phyloP scores from a whole-genome alignment of 2,113 vertebrate genomes.

The Rhynchomys soricoides region DNA sequence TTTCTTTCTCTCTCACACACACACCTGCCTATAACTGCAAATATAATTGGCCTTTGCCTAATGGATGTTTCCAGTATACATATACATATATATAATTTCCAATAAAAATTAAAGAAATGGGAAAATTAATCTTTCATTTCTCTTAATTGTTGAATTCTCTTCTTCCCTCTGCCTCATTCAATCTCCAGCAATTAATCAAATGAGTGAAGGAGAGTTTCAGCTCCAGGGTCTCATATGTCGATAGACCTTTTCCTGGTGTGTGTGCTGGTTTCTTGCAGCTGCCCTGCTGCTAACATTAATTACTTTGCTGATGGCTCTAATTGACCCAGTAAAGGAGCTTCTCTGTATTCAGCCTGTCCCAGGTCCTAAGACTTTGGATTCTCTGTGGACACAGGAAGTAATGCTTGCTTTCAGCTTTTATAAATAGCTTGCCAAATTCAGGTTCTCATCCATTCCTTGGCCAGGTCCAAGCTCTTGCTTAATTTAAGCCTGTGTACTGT shows the following conservation, averaged over 20 bases:
- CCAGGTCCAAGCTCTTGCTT: background rate
- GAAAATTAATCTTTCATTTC: slow-evolving; percentile 24
- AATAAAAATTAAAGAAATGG: slow-evolving; percentile 26
- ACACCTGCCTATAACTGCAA: background rate
- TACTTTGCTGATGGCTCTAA: slow-evolving; percentile 77
- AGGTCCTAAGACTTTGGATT: background rate
- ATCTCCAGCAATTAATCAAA: slow-evolving; percentile 61
- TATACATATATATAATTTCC: background rate
- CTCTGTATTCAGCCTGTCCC: slow-evolving; percentile 14
- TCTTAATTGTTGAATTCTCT: background rate
- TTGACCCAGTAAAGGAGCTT: slow-evolving; percentile 65
- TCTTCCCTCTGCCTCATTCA: background rate
- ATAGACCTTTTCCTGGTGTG: slow-evolving; percentile 28
- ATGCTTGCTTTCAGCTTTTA: background rate
- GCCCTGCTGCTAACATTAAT: slow-evolving; percentile 76
- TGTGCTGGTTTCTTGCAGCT: slow-evolving; percentile 40
- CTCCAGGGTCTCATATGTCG: slow-evolving; percentile 45
- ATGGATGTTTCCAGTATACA: background rate
- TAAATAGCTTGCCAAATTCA: background rate
- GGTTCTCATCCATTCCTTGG: background rate
- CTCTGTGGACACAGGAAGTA: background rate
- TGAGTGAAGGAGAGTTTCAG: slow-evolving; percentile 62
- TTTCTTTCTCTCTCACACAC: no score
- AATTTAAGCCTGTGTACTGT: background rate
- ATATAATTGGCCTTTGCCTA: background rate